Base-by-base conservation (phyloP, 2,888 invertebrate genomes). In the Agonopterix subpropinquella region DNA sequence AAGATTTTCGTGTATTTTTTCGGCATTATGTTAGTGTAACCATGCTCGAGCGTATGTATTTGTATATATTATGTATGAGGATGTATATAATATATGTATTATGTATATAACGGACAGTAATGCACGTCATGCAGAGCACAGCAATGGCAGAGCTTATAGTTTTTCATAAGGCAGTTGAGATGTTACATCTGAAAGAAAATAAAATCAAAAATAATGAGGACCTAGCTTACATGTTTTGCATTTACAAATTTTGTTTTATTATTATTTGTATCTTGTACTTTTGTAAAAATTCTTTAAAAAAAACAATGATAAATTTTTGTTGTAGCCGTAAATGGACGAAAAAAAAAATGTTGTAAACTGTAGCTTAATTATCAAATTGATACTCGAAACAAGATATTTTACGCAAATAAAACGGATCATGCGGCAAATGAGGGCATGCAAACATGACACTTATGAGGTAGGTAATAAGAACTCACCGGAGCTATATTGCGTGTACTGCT, bases 401-500 rank as follows among this genome's bases (percentile, higher is more conserved):
- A 42, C 8, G 80, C 80, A 81, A 80, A 74, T 67, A 68, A 77
- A 42, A 73, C 70, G 62, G 58, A 67, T 56, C 67, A 78, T 73
- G 78, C 76, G 60, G 66, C 66, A 50, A 48, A 64, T 62, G 61
- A 50, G 59, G 50, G 36, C 68, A 65, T 65, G 63, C 51, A 44
- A 56, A 39, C 43, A 47, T 43, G 35, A 28, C 48, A 18, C n/a
- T 36, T 8, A 43, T 43, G 47, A 41, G 35, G 48, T n/a, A n/a
- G 39, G 10, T n/a, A 39, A n/a, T n/a, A n/a, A n/a, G 39, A n/a
- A 90, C 92, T 91, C 89, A 96, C 96, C 96, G 72, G 96, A 96
- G 89, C 96, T 97, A 80, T 97, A 97, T 86, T 98, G 98, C 39
- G 98, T 98, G 88, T 99, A 99, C 84, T 99, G 99, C 84, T 99